These are phyloP conservation scores for Gasteruption jaculator DNA, from an alignment of 2,888 invertebrate genomes.

Conservation along the genomic window DNA sequence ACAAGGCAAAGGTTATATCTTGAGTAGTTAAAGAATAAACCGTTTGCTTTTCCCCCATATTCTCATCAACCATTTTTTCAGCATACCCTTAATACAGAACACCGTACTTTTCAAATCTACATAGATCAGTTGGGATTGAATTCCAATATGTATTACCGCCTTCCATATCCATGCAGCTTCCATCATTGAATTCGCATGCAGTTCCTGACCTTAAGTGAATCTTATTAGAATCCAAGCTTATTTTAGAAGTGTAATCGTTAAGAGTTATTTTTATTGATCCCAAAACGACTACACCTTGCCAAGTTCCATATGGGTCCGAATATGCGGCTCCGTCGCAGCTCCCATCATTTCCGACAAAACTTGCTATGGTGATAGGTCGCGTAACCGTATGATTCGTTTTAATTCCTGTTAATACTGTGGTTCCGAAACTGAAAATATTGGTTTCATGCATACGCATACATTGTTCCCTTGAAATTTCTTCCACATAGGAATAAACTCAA, in stretches of 20 bases:
- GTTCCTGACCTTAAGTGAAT: constrained; percentile 15
- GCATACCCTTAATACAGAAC: constrained; percentile 22
- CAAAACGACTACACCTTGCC: constrained; percentile 20
- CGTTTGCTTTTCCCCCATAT: not conserved
- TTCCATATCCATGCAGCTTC: constrained; percentile 16
- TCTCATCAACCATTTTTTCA: constrained; percentile 4
- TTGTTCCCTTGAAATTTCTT: too few species aligned
- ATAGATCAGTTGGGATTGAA: not conserved
- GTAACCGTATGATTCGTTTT: too few species aligned
- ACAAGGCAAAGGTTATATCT: constrained; percentile 22
- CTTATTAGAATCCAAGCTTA: too few species aligned
- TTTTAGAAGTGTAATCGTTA: constrained; percentile 7
- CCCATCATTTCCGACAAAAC: constrained; percentile 11
- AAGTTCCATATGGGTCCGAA: constrained; percentile 22
- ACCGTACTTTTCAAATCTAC: constrained; percentile 19
- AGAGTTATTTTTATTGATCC: constrained; percentile 2
- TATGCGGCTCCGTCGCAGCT: constrained; percentile 20
- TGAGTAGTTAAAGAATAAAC: constrained; percentile 15
- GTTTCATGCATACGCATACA: too few species aligned
- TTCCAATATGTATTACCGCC: constrained; percentile 20
- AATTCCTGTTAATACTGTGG: too few species aligned
- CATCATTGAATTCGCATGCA: constrained; percentile 4
- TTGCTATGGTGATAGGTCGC: constrained; percentile 16
- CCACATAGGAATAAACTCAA: too few species aligned
- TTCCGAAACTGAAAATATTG: too few species aligned